phyloP scores from a whole-genome alignment of 2,113 vertebrate species.

The Scomber scombrus region DNA sequence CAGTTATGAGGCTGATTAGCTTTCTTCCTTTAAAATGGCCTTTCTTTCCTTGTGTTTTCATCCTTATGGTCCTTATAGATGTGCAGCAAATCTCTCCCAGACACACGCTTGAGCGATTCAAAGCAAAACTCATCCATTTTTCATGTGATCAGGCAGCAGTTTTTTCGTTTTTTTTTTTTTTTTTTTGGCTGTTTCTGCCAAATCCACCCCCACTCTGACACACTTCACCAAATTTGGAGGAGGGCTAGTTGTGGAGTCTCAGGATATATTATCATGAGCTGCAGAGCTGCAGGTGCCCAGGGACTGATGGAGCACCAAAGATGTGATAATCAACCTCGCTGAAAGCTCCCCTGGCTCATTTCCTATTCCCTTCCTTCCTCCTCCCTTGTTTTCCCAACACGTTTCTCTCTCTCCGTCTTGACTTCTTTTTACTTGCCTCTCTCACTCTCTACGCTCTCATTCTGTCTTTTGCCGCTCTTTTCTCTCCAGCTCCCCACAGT shows the following conservation, averaged over 20 bases:
- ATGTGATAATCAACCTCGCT: constrained; percentile 22
- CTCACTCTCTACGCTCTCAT: neutral
- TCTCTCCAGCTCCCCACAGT: neutral
- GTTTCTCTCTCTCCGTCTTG: neutral
- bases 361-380: neutral
- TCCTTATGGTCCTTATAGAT: neutral
- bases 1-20: too few relatives aligned
- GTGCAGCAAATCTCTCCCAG: neutral
- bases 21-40: too few relatives aligned
- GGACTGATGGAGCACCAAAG: constrained; percentile 3
- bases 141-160: neutral
- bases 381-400: neutral
- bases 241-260: neutral
- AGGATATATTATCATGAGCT: constrained; percentile 18
- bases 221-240: neutral
- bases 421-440: neutral
- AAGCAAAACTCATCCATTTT: neutral
- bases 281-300: constrained; percentile 4
- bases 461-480: neutral
- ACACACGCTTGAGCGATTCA: neutral
- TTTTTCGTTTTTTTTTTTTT: too few relatives aligned
- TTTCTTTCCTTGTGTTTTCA: too few relatives aligned
- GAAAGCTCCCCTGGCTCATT: constrained; percentile 27
- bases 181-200: neutral
- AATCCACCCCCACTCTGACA: neutral